Conservation (phyloP, 37 sponge, comb jelly and placozoan species). For the Aplysina aerophoba region DNA sequence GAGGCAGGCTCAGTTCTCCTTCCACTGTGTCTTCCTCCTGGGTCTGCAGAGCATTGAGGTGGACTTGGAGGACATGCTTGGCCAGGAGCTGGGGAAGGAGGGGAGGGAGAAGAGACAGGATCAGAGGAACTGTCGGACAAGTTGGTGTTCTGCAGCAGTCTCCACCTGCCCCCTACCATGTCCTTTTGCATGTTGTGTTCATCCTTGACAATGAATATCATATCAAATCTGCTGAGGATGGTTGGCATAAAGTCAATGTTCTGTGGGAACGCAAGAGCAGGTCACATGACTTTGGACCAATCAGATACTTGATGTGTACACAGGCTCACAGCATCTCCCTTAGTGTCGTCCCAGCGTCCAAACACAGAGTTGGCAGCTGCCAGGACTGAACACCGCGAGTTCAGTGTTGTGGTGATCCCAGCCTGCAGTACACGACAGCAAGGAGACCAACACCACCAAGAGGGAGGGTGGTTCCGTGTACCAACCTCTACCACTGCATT, state of each 20-base stretch:
- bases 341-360: slow-evolving; percentile 99
- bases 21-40: slow-evolving; percentile 72
- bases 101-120: background rate
- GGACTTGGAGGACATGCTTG: slow-evolving; percentile 97
- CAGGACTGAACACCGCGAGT: slow-evolving; percentile 97
- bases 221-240: slow-evolving; percentile 98
- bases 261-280: slow-evolving; percentile 36
- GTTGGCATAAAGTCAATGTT: slow-evolving; percentile 99
- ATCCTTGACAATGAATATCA: slow-evolving; percentile 99
- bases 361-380: slow-evolving; percentile 99
- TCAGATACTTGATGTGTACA: background rate
- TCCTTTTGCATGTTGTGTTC: slow-evolving; percentile 91
- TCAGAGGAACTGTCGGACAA: background rate
- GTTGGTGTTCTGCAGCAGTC: too few relatives aligned
- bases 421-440: slow-evolving; percentile 65
- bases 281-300: background rate
- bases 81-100: slow-evolving; percentile 74
- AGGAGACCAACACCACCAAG: background rate
- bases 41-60: slow-evolving; percentile 83
- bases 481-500: too few relatives aligned
- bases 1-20: slow-evolving; percentile 85
- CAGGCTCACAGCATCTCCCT: slow-evolving; percentile 87
- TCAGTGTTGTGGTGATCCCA: slow-evolving; percentile 99
- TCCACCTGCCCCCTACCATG: slow-evolving; percentile 49
- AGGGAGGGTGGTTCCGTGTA: too few relatives aligned